Base-by-base conservation (phyloP, 92 coral and sea anemone genomes). In the Parazoanthus darwini region DNA sequence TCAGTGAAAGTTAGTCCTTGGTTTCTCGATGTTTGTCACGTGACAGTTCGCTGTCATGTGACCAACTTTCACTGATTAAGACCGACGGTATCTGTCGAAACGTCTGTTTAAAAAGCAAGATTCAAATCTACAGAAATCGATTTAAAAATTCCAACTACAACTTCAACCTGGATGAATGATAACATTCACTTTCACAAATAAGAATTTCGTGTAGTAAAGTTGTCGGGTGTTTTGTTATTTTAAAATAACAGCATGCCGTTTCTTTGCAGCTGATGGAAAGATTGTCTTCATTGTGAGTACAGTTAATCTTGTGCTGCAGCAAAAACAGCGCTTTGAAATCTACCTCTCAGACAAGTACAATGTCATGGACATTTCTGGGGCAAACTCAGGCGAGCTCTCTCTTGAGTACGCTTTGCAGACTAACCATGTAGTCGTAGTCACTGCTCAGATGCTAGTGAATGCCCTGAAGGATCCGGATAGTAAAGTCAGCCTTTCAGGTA, bases 201-300 rank as follows among this genome's bases (percentile, higher is more conserved):
- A 7, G 16, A 51, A 3, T 51, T 51, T 51, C 58, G 1, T 9
- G 58, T 51, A 51, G 13, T 10, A 51, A 51, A 51, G 9, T 13
- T 2, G 16, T 9, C 0, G 33, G 0, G 33, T 29, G 33, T 29
- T 10, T 51, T 51, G 15, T 8, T 63, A 63, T 18, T 29, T 63
- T 22, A 3, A 63, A 23, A 63, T 63, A 26, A 63, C 70, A 18
- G 25, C 70, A 20, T 63, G 8, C 22, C 15, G 25, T 76, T 26
- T 44, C 43, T 37, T 22, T 36, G 15, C 86, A 82, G 89, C 86
- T 4, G 84, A 82, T 78, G 93, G 91, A 35, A 91, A 78, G 77
- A 89, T 96, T 39, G 85, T 92, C 29, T 96, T 96, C 72, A 88
- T 96, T n/a, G 98, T 96, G 59, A 96, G 97, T 90, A 96, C 98